These are phyloP conservation scores for Corvus moneduloides DNA, from an alignment of 2,113 vertebrate genomes.

Conservation along the genomic window DNA sequence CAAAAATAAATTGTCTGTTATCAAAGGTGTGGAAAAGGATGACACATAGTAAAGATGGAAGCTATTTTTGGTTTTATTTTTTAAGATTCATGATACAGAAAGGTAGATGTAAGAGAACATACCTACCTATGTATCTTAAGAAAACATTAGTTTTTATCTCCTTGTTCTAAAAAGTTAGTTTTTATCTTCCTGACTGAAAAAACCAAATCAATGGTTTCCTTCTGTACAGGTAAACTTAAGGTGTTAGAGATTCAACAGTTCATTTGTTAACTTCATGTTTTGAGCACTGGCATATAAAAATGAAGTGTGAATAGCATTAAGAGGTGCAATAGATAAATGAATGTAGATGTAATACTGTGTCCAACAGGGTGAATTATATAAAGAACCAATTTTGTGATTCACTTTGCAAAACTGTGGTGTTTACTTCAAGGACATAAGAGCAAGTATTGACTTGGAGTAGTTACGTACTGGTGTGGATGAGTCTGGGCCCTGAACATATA, in stretches of 20 bases:
- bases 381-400: constrained; percentile 18
- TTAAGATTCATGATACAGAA: neutral
- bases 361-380: constrained; percentile 13
- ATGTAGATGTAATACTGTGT: constrained; percentile 45
- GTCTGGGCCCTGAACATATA: neutral
- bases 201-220: neutral
- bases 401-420: constrained; percentile 44
- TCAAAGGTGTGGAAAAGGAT: neutral
- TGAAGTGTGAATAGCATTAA: constrained; percentile 54
- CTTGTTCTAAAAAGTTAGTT: constrained; percentile 25
- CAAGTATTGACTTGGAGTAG: neutral
- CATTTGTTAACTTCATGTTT: constrained; percentile 28
- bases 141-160: constrained; percentile 9
- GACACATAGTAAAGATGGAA: neutral
- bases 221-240: constrained; percentile 25
- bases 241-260: constrained; percentile 40
- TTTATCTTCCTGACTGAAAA: neutral
- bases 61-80: constrained; percentile 2
- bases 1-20: neutral
- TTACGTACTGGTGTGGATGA: neutral
- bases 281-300: constrained; percentile 62
- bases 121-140: neutral
- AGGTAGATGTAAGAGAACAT: neutral
- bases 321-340: constrained; percentile 66
- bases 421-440: constrained; percentile 36